A percentile compares a stretch with the other conserved stretches of the same genome.
Conservation (phyloP, 2,888 invertebrate species). For the Pollenia angustigena region DNA sequence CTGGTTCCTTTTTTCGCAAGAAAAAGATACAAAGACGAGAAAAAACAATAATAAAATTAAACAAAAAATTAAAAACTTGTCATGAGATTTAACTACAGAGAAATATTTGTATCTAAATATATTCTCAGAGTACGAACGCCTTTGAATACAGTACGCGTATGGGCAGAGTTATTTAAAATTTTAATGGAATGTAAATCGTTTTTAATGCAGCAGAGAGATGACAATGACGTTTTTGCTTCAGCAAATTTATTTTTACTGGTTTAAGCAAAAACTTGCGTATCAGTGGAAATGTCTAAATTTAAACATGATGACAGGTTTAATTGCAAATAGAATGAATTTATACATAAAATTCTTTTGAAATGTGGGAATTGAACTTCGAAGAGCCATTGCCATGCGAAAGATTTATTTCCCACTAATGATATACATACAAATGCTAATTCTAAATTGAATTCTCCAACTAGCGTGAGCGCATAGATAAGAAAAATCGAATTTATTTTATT, state of each 20-base stretch:
- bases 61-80: conserved; percentile 32
- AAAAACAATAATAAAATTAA: conserved; percentile 3
- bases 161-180: conserved; percentile 11
- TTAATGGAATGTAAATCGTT: conserved; percentile 24
- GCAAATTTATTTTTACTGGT: conserved; percentile 18
- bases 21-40: conserved; percentile 1
- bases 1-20: conserved; percentile 56
- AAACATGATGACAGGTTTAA: conserved; percentile 44
- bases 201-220: conserved; percentile 6
- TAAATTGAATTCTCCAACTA: too few species aligned
- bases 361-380: conserved; percentile 3
- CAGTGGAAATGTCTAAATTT: conserved; percentile 49
- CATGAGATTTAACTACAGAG: background rate
- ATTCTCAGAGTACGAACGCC: background rate
- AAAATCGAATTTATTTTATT: too few species aligned
- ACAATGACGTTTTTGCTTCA: background rate
- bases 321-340: conserved; percentile 48
- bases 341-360: conserved; percentile 21
- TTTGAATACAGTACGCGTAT: background rate
- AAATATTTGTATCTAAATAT: conserved; percentile 29
- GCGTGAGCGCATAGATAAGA: too few species aligned
- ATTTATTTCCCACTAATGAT: too few species aligned
- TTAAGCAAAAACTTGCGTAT: conserved; percentile 32
- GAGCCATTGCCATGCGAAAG: too few species aligned
- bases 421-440: too few species aligned